Base-by-base conservation (phyloP, 2,888 invertebrate genomes). In the Empis livida region DNA sequence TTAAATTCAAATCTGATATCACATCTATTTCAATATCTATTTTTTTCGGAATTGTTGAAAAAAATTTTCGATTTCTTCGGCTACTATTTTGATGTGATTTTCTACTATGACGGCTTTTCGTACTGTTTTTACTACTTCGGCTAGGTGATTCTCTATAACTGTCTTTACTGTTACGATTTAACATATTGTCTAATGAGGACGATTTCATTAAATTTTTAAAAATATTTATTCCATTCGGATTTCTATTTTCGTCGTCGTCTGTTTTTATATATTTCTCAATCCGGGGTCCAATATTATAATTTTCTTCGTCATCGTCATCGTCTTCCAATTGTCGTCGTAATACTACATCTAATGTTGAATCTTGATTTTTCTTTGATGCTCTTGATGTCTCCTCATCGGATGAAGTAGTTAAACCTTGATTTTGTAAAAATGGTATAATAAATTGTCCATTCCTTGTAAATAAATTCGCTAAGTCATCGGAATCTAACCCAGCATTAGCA, bases 341-440 rank as follows among this genome's bases (percentile, higher is more conserved):
- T 2, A 69, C 61, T 31, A 69, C 62, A 59, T 71, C 67, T 15
- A 70, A 56, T n/a, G 62, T 59, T 4, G 65, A 64, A 49, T 70
- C 68, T 48, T 66, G 64, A 43, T 68, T 61, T 58, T 68, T 68
- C 35, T 68, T 62, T 0, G 70, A 70, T 3, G 65, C 61, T 3
- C 60, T 61, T 0, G 69, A 69, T 15, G 63, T 63, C 38, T 67
- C 68, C 47, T 69, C 69, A 42, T 68, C 70, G 0, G 68, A 69
- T 1, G 68, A 63, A 3, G 68, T 63, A 8, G 65, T 67, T 60
- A 69, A 61, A 45, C 65, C 68, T 48, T 68, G 68, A 48, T 68
- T 68, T 54, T 68, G 66, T 8, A 70, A 53, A 47, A 70, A 68
- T 10, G 70, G 69, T 44, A 70, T 54, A 15, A 71, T 61, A 15